Evolutionary conservation across 1,140 invertebrate species (phyloP).

Genomic region (Idris sp.): DNA sequence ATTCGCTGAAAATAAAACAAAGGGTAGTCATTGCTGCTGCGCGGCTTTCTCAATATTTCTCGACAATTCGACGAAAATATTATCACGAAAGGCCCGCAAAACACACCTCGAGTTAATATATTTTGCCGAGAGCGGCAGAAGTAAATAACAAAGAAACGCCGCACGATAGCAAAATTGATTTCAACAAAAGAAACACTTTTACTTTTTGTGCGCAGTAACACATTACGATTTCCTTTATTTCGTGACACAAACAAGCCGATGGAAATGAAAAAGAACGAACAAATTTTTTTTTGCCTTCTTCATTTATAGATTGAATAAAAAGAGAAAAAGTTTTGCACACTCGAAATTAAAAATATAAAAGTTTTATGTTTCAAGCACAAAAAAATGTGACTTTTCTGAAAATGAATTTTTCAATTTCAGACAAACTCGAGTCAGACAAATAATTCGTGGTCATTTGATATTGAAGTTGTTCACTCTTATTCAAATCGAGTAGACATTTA

Average conservation of each 20-base stretch:
- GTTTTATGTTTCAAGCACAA: too few relatives aligned
- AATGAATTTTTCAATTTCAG: too few relatives aligned
- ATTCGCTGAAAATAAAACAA: slow-evolving; percentile 64
- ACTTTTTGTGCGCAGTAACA: slow-evolving; percentile 17
- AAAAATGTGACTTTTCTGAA: too few relatives aligned
- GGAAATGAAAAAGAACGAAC: too few relatives aligned
- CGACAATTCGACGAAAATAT: slow-evolving; percentile 50
- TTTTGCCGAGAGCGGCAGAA: slow-evolving; percentile 30
- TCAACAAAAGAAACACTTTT: slow-evolving; percentile 24
- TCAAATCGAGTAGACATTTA: slow-evolving; percentile 24
- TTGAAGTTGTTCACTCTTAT: slow-evolving; percentile 15
- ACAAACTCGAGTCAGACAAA: too few relatives aligned
- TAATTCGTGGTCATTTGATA: slow-evolving; percentile 16
- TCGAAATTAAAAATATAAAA: too few relatives aligned
- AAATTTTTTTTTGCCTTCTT: too few relatives aligned
- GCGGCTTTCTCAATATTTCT: slow-evolving; percentile 42
- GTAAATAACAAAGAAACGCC: slow-evolving; percentile 33
- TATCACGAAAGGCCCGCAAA: slow-evolving; percentile 38
- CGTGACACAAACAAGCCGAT: not conserved
- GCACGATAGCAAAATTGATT: slow-evolving; percentile 36
- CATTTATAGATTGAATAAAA: too few relatives aligned
- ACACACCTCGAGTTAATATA: slow-evolving; percentile 45
- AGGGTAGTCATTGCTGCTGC: slow-evolving; percentile 66
- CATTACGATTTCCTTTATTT: slow-evolving; percentile 21
- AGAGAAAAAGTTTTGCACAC: too few relatives aligned